A percentile compares a stretch with the other conserved stretches of the same genome.
Evolutionary conservation across 2,888 invertebrate species (phyloP).

Genomic region (Carabus problematicus): DNA sequence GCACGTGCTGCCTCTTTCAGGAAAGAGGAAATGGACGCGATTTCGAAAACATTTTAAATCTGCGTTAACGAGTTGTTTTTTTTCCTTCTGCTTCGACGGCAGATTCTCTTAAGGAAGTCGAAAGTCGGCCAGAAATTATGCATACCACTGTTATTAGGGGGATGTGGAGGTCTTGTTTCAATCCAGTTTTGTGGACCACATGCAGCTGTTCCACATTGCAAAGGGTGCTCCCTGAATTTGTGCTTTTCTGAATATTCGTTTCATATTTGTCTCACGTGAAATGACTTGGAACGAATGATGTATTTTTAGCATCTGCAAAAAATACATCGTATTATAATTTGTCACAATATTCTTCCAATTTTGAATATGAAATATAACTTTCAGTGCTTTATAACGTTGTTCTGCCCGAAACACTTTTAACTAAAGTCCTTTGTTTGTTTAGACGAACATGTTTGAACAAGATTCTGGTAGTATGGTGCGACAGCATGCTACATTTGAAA

Average conservation of each 20-base stretch:
- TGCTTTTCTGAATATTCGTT: slow-evolving; percentile 24
- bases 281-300: slow-evolving; percentile 25
- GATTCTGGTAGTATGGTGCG: too few species aligned
- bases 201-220: slow-evolving; percentile 11
- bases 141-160: slow-evolving; percentile 35
- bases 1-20: slow-evolving; percentile 20
- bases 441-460: too few species aligned
- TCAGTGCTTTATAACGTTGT: too few species aligned
- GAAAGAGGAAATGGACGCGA: slow-evolving; percentile 31
- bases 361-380: too few species aligned
- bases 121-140: slow-evolving; percentile 35
- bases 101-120: slow-evolving; percentile 8
- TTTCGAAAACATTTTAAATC: slow-evolving; percentile 38
- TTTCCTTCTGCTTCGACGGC: slow-evolving; percentile 6
- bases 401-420: too few species aligned
- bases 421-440: too few species aligned
- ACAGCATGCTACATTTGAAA: too few species aligned
- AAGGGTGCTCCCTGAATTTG: slow-evolving; percentile 7
- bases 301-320: slow-evolving; percentile 27
- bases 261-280: slow-evolving; percentile 37
- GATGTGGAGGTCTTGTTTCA: slow-evolving; percentile 19
- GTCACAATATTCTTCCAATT: not conserved
- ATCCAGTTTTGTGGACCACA: slow-evolving; percentile 10
- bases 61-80: slow-evolving; percentile 41
- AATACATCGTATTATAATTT: slow-evolving; percentile 13